Percentiles rank a stretch among this genome's conserved stretches.
Evolutionary conservation across 2,113 vertebrate genomes (phyloP).

Genomic region (Gulo gulo): DNA sequence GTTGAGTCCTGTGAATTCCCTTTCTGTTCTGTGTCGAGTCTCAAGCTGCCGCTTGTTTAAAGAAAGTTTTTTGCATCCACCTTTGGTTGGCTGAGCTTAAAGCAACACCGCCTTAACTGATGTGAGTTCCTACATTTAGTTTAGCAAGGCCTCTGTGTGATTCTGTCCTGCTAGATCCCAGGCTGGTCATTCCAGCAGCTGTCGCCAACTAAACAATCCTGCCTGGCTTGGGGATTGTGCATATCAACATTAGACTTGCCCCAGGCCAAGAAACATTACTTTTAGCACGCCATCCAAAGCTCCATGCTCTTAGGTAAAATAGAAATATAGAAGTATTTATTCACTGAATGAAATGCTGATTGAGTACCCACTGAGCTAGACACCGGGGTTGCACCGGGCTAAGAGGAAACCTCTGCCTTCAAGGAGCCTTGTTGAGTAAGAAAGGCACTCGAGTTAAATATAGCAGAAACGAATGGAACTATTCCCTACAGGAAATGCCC

Average conservation of each 20-base stretch:
- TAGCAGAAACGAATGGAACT: neutral
- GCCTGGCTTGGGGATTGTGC: neutral
- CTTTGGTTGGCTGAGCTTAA: constrained; percentile 58
- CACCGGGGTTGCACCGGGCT: neutral
- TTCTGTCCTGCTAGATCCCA: neutral
- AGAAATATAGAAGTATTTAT: constrained; percentile 5
- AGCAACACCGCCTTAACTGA: constrained; percentile 20
- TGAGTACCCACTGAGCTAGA: neutral
- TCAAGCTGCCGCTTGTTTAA: constrained; percentile 2
- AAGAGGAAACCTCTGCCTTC: neutral
- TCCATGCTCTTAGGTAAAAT: neutral
- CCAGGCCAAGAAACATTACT: neutral
- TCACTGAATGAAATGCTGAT: neutral
- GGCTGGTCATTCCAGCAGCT: neutral
- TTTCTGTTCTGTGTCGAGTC: constrained; percentile 17
- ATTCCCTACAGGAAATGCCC: constrained; percentile 31
- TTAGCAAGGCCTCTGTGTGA: neutral
- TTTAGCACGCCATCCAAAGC: neutral
- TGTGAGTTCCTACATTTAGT: neutral
- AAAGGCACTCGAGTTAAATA: neutral
- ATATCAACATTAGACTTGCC: neutral
- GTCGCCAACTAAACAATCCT: neutral
- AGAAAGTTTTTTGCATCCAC: constrained; percentile 53
- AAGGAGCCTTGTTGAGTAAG: neutral
- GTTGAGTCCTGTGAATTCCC: neutral